phyloP scores from a whole-genome alignment of 2,113 vertebrate genomes.

The Cinclus mexicanus region DNA sequence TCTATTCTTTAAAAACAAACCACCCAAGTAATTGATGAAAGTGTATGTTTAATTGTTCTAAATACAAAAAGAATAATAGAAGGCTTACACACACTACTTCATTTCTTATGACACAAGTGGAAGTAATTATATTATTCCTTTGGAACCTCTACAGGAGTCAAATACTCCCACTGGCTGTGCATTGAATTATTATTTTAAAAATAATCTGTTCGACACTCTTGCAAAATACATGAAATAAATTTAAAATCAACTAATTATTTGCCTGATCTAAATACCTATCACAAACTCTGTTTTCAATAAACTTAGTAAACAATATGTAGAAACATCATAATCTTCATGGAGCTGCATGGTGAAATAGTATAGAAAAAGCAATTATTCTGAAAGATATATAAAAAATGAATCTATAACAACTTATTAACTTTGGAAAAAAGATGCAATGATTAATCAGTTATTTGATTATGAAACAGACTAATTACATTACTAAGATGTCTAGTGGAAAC shows the following conservation, averaged over 20 bases:
- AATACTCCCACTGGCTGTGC: not conserved
- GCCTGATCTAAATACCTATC: not conserved
- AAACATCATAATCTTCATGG: not conserved
- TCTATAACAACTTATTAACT: not conserved
- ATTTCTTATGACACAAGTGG: not conserved
- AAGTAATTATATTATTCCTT: not conserved
- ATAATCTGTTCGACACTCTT: not conserved
- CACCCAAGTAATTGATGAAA: not conserved
- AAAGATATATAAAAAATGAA: not conserved
- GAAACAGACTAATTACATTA: slow-evolving; percentile 34
- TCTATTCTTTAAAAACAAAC: not conserved
- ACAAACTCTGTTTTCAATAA: not conserved
- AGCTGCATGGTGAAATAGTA: not conserved
- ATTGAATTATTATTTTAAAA: not conserved
- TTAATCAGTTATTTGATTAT: slow-evolving; percentile 45
- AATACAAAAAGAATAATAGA: not conserved
- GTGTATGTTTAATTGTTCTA: not conserved
- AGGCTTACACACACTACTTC: not conserved
- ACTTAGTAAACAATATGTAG: not conserved
- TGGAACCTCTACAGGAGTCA: not conserved
- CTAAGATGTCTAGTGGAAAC: slow-evolving; percentile 22
- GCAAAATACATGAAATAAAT: not conserved
- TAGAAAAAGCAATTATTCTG: not conserved
- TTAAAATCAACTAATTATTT: not conserved
- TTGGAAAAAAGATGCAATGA: not conserved